These are phyloP conservation scores for Alcis repandata DNA, from an alignment of 2,888 invertebrate species.

Conservation along the genomic window DNA sequence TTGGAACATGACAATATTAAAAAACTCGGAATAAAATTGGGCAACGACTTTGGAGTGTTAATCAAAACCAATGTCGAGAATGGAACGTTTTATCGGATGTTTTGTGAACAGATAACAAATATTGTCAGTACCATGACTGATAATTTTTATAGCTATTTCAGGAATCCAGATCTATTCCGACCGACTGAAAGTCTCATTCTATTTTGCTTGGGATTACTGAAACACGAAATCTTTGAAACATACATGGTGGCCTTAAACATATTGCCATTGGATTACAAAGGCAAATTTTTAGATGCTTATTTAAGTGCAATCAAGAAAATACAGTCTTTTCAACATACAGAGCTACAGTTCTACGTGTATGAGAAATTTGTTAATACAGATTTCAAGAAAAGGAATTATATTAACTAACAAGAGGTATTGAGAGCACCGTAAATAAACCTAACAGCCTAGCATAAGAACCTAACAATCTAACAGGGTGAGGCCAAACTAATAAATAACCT, in stretches of 20 bases:
- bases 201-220: slow-evolving; percentile 22
- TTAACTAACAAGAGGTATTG: slow-evolving; percentile 6
- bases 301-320: slow-evolving; percentile 20
- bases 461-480: neutral
- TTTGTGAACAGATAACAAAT: slow-evolving; percentile 17
- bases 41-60: slow-evolving; percentile 23
- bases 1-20: slow-evolving; percentile 13
- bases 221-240: slow-evolving; percentile 27
- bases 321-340: slow-evolving; percentile 25
- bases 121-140: neutral
- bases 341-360: slow-evolving; percentile 32
- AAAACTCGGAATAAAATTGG: slow-evolving; percentile 13
- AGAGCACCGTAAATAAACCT: neutral
- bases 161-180: neutral
- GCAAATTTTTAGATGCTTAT: slow-evolving; percentile 21
- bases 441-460: neutral
- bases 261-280: slow-evolving; percentile 30
- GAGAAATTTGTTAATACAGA: slow-evolving; percentile 38
- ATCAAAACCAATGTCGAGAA: slow-evolving; percentile 24
- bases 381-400: slow-evolving; percentile 28
- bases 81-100: slow-evolving; percentile 29
- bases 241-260: slow-evolving; percentile 27
- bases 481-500: neutral
- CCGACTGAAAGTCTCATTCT: slow-evolving; percentile 5
- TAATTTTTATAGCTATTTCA: neutral